Evolutionary conservation across 2,797 vertebrate species (phyloP).

Genomic region (Ctenosaura bakeri): DNA sequence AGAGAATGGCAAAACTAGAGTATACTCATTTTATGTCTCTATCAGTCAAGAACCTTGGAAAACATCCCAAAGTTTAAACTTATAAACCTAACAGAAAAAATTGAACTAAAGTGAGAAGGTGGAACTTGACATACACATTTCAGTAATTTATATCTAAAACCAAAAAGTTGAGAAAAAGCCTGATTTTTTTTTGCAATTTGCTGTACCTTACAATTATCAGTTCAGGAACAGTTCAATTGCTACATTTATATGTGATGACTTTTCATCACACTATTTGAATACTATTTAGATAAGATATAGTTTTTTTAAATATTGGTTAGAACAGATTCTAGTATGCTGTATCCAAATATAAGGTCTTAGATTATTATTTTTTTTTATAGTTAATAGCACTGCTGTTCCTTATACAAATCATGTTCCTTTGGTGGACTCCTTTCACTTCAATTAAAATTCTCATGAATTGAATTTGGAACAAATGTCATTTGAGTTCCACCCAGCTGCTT

Average conservation of each 20-base stretch:
- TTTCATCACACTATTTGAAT: background rate
- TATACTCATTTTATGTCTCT: background rate
- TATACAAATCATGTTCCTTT: background rate
- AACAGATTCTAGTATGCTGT: background rate
- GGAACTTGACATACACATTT: background rate
- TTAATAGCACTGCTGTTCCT: background rate
- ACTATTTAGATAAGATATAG: background rate
- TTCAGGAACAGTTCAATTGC: background rate
- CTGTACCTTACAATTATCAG: background rate
- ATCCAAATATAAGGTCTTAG: background rate
- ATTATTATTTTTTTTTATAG: background rate
- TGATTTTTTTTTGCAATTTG: background rate
- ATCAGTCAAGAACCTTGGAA: background rate
- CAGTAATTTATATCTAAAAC: background rate
- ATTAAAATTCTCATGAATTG: background rate
- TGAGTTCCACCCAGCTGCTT: background rate
- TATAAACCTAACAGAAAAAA: background rate
- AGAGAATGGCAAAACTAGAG: background rate
- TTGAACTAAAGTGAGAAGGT: background rate
- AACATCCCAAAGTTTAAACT: background rate
- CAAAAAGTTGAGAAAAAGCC: background rate
- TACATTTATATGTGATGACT: too few relatives aligned
- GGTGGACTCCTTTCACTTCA: background rate
- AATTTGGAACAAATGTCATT: background rate
- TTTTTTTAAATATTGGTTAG: background rate